Base-by-base conservation (phyloP, 2,888 invertebrate genomes). In the Apamea crenata region DNA sequence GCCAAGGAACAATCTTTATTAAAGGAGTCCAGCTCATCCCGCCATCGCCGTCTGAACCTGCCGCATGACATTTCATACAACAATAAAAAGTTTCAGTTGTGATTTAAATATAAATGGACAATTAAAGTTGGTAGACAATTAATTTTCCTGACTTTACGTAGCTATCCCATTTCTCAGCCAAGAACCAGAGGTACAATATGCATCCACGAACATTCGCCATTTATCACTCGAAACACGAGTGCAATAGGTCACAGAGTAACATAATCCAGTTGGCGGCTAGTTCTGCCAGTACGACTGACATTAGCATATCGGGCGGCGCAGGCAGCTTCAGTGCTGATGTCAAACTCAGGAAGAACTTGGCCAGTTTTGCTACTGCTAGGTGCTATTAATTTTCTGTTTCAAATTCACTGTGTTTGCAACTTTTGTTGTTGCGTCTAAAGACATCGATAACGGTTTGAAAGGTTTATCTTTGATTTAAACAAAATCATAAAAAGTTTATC, bases 241-340 rank as follows among this genome's bases (percentile, higher is more conserved):
- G 78, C 78, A 78, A 86, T 81, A 86, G 74, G 84, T 82, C 77
- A 84, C 65, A 73, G 68, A 50, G 74, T 72, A 84, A 69, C 78
- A 70, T 76, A 73, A 87, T 85, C 74, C 68, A 85, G 78, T 83
- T 87, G 77, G 73, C 67, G 36, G 78, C 44, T 59, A 78, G 79
- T 81, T 81, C 69, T 78, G 36, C 61, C 69, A 75, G 56, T 44
- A 36, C 44, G 29, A 18, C 50, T 78, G 79, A 78, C 82, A 89
- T 87, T 89, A 77, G 87, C 88, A 89, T 89, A 89, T 86, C 89
- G 78, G 66, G 40, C 50, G 74, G 74, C 47, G 74, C 87, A 87
- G 80, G 71, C 87, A 71, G 68, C 56, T 59, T 78, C 73, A 75
- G 36, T 21, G 36, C 72, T 80, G 69, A 82, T 82, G 88, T 81